phyloP scores from a whole-genome alignment of 2,113 vertebrate species.

The Arothron firmamentum region DNA sequence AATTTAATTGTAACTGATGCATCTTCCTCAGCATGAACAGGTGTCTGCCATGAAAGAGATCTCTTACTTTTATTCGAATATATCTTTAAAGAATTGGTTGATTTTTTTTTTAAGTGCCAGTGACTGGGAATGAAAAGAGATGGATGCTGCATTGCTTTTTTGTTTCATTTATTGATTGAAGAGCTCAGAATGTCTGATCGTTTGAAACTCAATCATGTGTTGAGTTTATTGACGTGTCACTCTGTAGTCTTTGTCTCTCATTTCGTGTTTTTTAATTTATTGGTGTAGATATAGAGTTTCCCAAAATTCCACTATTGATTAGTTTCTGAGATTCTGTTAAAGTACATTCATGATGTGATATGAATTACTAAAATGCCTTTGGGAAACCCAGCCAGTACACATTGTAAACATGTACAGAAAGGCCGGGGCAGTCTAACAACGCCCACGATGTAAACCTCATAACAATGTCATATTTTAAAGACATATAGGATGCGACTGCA shows the following conservation, averaged over 20 bases:
- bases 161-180: slow-evolving; percentile 40
- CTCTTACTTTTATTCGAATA: slow-evolving; percentile 28
- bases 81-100: slow-evolving; percentile 20
- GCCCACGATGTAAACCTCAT: slow-evolving; percentile 83
- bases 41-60: slow-evolving; percentile 18
- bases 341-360: slow-evolving; percentile 11
- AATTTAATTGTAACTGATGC: slow-evolving; percentile 16
- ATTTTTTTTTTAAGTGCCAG: slow-evolving; percentile 49
- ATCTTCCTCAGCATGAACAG: slow-evolving; percentile 27
- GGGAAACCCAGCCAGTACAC: slow-evolving; percentile 35
- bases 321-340: slow-evolving; percentile 24
- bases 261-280: slow-evolving; percentile 74
- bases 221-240: slow-evolving; percentile 36
- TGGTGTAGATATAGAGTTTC: slow-evolving; percentile 53
- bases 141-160: slow-evolving; percentile 3
- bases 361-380: slow-evolving; percentile 45
- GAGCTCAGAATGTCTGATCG: slow-evolving; percentile 23
- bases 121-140: slow-evolving; percentile 13
- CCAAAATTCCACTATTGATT: slow-evolving; percentile 32
- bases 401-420: slow-evolving; percentile 93
- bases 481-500: slow-evolving; percentile 66
- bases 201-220: slow-evolving; percentile 28
- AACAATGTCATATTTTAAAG: slow-evolving; percentile 80
- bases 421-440: slow-evolving; percentile 62
- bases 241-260: slow-evolving; percentile 67